Conservation (phyloP, 2,797 vertebrate genomes). For the Rhodeus uyekii region DNA sequence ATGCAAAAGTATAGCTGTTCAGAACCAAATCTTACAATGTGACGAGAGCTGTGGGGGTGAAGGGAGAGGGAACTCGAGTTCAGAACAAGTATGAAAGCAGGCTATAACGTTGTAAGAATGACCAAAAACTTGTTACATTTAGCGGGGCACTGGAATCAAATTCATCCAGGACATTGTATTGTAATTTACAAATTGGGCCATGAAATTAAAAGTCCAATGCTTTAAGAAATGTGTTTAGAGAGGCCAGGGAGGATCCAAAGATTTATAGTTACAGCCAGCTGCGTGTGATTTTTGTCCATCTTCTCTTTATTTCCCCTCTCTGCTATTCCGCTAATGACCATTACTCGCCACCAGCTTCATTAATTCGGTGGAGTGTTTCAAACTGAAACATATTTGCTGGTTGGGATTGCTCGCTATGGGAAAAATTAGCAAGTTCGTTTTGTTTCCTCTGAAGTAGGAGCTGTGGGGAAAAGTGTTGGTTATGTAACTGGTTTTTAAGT, state of each 20-base stretch:
- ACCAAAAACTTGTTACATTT: conserved; percentile 25
- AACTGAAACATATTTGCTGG: neutral
- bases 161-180: conserved; percentile 43
- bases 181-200: conserved; percentile 73
- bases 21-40: neutral
- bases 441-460: neutral
- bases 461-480: neutral
- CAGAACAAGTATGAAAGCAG: neutral
- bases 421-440: neutral
- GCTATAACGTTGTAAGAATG: neutral
- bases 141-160: conserved; percentile 14
- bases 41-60: neutral
- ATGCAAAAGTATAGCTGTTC: conserved; percentile 16
- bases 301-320: conserved; percentile 13
- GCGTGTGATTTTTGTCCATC: conserved; percentile 60
- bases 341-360: conserved; percentile 46
- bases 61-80: neutral
- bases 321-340: conserved; percentile 27
- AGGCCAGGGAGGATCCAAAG: conserved; percentile 66
- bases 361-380: conserved; percentile 49
- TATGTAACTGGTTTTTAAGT: neutral
- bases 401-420: neutral
- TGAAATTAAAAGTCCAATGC: conserved; percentile 68
- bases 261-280: conserved; percentile 67
- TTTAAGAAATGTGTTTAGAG: conserved; percentile 67